Conservation (phyloP, 2,888 invertebrate genomes). For the Microplitis deprimator region DNA sequence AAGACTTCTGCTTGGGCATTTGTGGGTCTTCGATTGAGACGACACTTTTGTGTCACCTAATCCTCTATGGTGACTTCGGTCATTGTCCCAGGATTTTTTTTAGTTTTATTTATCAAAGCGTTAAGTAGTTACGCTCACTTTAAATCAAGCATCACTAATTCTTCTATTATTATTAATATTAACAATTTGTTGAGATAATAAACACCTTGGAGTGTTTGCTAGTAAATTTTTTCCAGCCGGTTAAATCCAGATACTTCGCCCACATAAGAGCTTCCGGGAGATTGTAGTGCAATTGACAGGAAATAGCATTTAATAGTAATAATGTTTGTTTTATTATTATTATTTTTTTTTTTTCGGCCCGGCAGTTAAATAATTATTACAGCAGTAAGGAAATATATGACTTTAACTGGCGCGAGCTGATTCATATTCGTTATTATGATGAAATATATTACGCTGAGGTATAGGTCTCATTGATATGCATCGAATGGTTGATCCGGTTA, state of each 20-base stretch:
- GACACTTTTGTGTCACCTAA: slow-evolving; percentile 44
- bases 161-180: background rate
- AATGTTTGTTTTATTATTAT: background rate
- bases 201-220: background rate
- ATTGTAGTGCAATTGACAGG: slow-evolving; percentile 18
- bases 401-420: slow-evolving; percentile 30
- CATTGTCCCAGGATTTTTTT: slow-evolving; percentile 50
- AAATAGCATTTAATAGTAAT: slow-evolving; percentile 9
- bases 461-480: background rate
- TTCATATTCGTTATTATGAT: background rate
- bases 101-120: background rate
- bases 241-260: slow-evolving; percentile 19
- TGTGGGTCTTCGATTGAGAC: slow-evolving; percentile 60
- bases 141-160: background rate
- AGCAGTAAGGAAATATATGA: slow-evolving; percentile 22
- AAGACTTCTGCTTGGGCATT: slow-evolving; percentile 66
- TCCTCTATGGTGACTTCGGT: slow-evolving; percentile 45
- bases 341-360: background rate
- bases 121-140: background rate
- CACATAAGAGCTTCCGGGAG: slow-evolving; percentile 1
- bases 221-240: background rate
- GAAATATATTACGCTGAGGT: background rate
- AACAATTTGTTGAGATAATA: background rate
- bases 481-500: slow-evolving; percentile 11
- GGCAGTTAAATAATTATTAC: slow-evolving; percentile 8